Evolutionary conservation across 2,797 vertebrate genomes (phyloP), one percentile per base, ranked within the genome.

Genomic region (Lates japonicus): DNA sequence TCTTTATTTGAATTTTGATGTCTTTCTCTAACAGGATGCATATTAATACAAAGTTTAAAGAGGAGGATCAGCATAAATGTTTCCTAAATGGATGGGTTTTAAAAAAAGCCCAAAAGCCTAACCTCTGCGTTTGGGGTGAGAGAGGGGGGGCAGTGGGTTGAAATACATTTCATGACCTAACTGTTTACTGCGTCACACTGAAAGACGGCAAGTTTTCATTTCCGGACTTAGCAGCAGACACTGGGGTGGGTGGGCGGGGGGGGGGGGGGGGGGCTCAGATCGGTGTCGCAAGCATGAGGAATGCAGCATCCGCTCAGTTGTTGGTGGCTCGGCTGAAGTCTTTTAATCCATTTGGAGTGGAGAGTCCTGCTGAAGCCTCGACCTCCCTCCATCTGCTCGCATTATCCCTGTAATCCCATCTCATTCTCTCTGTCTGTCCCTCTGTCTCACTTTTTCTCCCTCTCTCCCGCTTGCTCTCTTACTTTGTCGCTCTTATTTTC

Each of bases 341-440:
- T 79, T 90, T 91, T 94, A 93, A 94, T 94, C 93, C 88, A 61
- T 90, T 83, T 90, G 88, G 88, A 92, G 92, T 91, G 90, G 84
- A 90, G 83, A 92, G 89, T 92, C 83, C 87, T 86, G 88, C 88
- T 63, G 70, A 81, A 91, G 86, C 82, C 89, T 86, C 93, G 93
- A 95, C 95, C 95, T 96, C 89, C 89, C 92, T 95, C 96, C 93
- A 95, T 96, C 96, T 95, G 86, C 84, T 90, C 78, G 90, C 93
- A 96, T 97, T 97, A 97, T 94, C 92, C 91, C 81, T 90, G 90
- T 97, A 97, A 97, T 97, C 93, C 95, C 92, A 92, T 94, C 91
- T 94, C 92, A 94, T 95, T 94, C 93, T 88, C 91, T 91, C 88
- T 78, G 63, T 90, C 83, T 84, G 78, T 84, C 83, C 74, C 67